Evolutionary conservation across 2,113 vertebrate species (phyloP).

Genomic region (Daubentonia madagascariensis): DNA sequence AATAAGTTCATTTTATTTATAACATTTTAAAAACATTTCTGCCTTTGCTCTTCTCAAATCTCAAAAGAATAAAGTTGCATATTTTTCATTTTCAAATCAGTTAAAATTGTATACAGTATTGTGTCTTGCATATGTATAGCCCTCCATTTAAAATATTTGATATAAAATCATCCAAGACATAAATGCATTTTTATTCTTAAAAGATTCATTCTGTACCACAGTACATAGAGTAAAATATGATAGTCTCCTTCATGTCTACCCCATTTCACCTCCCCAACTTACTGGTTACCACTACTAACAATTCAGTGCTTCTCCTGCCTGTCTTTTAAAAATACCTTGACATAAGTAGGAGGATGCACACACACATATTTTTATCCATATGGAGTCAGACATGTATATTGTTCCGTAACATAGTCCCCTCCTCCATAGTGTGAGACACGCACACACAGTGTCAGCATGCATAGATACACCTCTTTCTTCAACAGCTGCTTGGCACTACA

Average conservation of each 20-base stretch:
- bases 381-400: neutral
- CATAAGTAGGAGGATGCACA: neutral
- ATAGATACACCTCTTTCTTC: neutral
- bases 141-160: neutral
- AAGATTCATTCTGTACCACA: neutral
- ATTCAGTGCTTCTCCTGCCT: neutral
- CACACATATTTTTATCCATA: neutral
- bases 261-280: neutral
- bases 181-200: neutral
- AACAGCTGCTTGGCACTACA: neutral
- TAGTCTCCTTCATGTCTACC: neutral
- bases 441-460: neutral
- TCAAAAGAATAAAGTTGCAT: neutral
- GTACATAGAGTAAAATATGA: neutral
- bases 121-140: neutral
- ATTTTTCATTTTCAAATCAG: conserved; percentile 1
- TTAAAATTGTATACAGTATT: conserved; percentile 20
- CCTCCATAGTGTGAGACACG: neutral
- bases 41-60: neutral
- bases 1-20: neutral
- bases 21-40: neutral
- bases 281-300: neutral
- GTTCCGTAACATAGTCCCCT: neutral
- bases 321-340: neutral
- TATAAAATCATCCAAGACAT: neutral